Evolutionary conservation across 2,888 invertebrate genomes (phyloP), one percentile per base, ranked within the genome.

Genomic region (Hypsopygia costalis): DNA sequence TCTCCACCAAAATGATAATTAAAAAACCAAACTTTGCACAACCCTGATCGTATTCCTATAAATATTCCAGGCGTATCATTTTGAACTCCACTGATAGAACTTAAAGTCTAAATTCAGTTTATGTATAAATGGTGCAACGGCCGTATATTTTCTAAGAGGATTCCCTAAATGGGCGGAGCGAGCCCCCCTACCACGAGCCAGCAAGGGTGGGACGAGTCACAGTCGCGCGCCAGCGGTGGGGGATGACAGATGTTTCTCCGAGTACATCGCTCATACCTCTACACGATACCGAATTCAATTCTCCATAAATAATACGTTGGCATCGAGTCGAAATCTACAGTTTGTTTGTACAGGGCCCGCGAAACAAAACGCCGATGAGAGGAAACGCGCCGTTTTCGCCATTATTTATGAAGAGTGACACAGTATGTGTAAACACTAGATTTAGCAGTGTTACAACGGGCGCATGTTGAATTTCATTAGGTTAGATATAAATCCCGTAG

Each of bases 221-320:
- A 86, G 82, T 85, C 65, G 61, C 36, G 43, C 49, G 27, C 51
- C 54, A 44, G 70, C 78, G 66, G 85, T 80, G 83, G 85, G 85
- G 85, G 79, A 68, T 80, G 87, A 87, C 72, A 69, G 83, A 87
- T 86, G 83, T 73, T 57, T 57, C 63, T 69, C 60, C 56, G 62
- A 58, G 49, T 58, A 57, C 76, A 77, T 80, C 73, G 75, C 66
- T 81, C 83, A 80, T 81, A 79, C 69, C 58, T 56, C 66, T 69
- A 82, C 83, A 81, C 72, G 80, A 78, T 77, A 75, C 73, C 74
- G 73, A 72, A 81, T 81, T 74, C 70, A 71, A 75, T 75, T 60
- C 69, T 51, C 71, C 75, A 83, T 81, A 80, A 81, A 85, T 82
- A 77, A 71, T 68, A 61, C 51, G 46, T 36, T 33, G 40, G 43